Conservation (phyloP, 2,797 vertebrate genomes). For the Acropternis orthonyx region DNA sequence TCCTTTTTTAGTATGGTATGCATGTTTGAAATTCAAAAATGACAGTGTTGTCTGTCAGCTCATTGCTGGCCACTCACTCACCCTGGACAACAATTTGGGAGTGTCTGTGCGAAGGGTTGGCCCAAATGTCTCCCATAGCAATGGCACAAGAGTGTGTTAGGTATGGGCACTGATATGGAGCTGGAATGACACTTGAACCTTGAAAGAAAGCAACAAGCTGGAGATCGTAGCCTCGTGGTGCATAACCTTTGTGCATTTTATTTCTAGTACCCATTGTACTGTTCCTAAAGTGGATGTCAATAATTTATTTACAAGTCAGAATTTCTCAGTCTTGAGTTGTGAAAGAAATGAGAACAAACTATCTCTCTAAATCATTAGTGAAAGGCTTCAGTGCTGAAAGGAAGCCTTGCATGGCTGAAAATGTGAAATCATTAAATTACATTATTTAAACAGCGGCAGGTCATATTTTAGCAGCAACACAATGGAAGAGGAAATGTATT, state of each 20-base stretch:
- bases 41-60: background rate
- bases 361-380: slow-evolving; percentile 34
- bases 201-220: background rate
- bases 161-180: rapidly evolving
- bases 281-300: slow-evolving; percentile 12
- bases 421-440: slow-evolving; percentile 49
- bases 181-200: background rate
- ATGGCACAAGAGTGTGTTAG: background rate
- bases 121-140: background rate
- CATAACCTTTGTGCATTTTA: background rate
- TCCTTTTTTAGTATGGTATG: background rate
- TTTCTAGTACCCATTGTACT: background rate
- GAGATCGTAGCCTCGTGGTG: background rate
- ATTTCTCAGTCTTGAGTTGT: background rate
- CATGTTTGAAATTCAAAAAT: background rate
- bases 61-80: rapidly evolving
- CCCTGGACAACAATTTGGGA: background rate
- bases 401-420: slow-evolving; percentile 10
- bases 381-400: slow-evolving; percentile 30
- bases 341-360: slow-evolving; percentile 31
- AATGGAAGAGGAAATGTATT: slow-evolving; percentile 17
- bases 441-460: slow-evolving; percentile 18
- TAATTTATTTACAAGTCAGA: slow-evolving; percentile 41
- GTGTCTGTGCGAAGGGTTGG: background rate
- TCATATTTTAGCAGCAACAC: slow-evolving; percentile 46